Evolutionary conservation across 2,888 invertebrate species (phyloP).

Genomic region (Sarcophaga rosellei): DNA sequence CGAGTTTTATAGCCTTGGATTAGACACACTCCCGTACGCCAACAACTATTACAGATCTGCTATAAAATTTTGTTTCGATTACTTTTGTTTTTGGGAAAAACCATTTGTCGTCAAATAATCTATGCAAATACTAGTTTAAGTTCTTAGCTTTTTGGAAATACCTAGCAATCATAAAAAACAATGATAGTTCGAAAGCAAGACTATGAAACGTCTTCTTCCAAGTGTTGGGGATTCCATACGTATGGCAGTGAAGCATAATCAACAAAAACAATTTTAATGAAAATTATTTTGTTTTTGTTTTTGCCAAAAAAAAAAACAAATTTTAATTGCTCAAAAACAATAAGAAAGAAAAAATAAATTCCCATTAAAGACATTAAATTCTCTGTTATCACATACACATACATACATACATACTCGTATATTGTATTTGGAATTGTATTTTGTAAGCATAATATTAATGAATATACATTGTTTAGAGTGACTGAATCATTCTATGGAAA

Average conservation of each 20-base stretch:
- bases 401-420: too few species aligned
- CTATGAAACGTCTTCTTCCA: too few species aligned
- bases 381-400: not conserved
- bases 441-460: not conserved
- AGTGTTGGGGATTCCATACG: not conserved
- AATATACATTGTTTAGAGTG: not conserved
- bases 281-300: not conserved
- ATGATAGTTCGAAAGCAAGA: too few species aligned
- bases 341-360: not conserved
- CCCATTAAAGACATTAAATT: not conserved
- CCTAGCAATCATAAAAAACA: not conserved
- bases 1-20: too few species aligned
- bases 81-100: too few species aligned
- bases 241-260: not conserved
- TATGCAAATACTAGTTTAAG: not conserved
- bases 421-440: not conserved
- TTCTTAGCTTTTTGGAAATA: not conserved
- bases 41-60: too few species aligned
- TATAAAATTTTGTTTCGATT: too few species aligned
- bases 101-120: too few species aligned
- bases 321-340: not conserved
- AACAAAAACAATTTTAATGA: not conserved
- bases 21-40: too few species aligned
- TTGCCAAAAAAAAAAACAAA: not conserved
- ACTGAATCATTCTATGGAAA: not conserved